Evolutionary conservation across 2,888 invertebrate species (phyloP), one percentile per base, ranked within the genome.

Genomic region (Diachrysia chrysitis): DNA sequence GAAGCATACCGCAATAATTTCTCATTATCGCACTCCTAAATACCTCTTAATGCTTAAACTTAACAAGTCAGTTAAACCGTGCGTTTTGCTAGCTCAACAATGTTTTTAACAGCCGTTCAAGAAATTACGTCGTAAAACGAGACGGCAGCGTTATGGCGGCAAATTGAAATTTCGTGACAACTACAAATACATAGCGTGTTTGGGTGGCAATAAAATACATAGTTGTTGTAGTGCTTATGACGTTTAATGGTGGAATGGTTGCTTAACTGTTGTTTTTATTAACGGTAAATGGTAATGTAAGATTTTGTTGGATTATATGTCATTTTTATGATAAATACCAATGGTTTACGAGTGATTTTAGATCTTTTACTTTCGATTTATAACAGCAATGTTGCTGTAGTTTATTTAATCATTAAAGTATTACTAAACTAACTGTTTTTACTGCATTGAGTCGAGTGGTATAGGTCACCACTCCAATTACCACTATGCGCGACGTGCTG

Each of bases 111-210:
- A 69, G 63, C 79, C 81, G 56, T 73, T 78, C 73, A 79, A 78
- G 83, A 69, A 75, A 83, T 81, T 68, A 79, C 80, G 63, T 82
- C 83, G 80, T 85, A 83, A 85, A 83, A 68, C 58, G 63, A 51
- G 66, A 80, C 67, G 78, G 65, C 67, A 77, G 65, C 70, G 72
- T 76, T 71, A 80, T 79, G 67, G 71, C 73, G 76, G 76, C 75
- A 84, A 83, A 84, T 84, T 84, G 84, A 84, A 84, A 84, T 84
- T 84, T 82, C 71, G 79, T 79, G 75, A 76, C 76, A 67, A 78
- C 69, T 71, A 51, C 71, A 81, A 79, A 82, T 79, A 79, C 71
- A 69, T 70, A 42, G 58, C 70, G 63, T 79, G 71, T 76, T 73
- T 66, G 48, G 71, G 68, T 65, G 62, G 17, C 65, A 63, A 65